Evolutionary conservation across 1,140 invertebrate species (phyloP).

Genomic region (Paramacrobiotus metropolitanus): DNA sequence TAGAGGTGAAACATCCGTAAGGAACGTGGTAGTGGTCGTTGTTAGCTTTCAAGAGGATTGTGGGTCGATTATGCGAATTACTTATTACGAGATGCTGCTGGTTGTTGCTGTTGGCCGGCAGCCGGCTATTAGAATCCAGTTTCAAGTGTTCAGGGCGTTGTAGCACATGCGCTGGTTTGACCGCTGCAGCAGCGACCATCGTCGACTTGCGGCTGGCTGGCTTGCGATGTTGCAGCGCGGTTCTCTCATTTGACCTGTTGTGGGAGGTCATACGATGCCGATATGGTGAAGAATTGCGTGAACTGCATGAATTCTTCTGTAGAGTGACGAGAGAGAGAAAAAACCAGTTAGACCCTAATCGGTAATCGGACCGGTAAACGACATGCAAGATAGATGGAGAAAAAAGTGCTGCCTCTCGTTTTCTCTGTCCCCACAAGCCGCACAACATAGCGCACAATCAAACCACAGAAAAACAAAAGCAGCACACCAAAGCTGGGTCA

Average conservation of each 20-base stretch:
- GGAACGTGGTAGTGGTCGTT: background rate
- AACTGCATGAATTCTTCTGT: conserved; percentile 1
- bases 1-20: no score
- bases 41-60: background rate
- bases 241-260: no score
- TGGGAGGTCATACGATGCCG: no score
- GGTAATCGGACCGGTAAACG: no score
- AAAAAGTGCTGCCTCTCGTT: background rate
- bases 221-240: background rate
- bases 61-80: no score
- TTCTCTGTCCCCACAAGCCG: background rate
- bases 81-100: no score
- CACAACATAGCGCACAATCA: no score
- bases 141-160: conserved; percentile 2
- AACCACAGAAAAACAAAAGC: no score
- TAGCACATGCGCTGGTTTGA: background rate
- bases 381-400: background rate
- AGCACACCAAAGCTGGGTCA: no score
- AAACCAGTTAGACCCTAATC: no score
- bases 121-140: background rate
- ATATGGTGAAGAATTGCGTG: background rate
- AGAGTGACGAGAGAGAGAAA: background rate
- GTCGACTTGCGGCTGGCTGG: background rate
- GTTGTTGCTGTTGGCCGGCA: no score
- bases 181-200: background rate